Percentiles rank a stretch among this genome's conserved stretches.
Conservation (phyloP, 2,113 vertebrate species). For the Bucco capensis region DNA sequence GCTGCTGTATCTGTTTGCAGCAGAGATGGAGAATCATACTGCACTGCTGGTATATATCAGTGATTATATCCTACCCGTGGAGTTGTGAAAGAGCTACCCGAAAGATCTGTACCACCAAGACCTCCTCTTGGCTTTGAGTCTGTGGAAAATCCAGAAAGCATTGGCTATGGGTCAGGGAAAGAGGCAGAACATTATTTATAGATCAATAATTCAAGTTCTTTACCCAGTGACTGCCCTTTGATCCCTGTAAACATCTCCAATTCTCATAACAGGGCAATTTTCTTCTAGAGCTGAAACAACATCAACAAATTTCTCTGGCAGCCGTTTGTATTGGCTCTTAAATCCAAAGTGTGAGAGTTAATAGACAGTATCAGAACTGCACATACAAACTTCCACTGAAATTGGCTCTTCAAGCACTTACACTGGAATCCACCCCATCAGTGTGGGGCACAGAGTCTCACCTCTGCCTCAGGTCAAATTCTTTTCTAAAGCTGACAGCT, state of each 20-base stretch:
- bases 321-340: background rate
- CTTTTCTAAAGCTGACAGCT: background rate
- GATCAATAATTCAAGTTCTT: background rate
- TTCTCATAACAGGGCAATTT: background rate
- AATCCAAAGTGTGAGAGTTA: background rate
- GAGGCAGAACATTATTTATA: background rate
- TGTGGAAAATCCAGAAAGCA: rapidly evolving
- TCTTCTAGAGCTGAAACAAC: background rate
- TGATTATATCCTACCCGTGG: background rate
- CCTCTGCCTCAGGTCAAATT: background rate
- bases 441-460: background rate
- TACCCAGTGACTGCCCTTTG: background rate
- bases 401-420: background rate
- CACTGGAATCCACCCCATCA: background rate
- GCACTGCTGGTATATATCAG: background rate
- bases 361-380: background rate
- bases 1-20: background rate
- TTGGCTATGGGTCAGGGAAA: background rate
- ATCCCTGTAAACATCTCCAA: background rate
- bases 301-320: background rate
- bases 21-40: background rate
- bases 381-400: background rate
- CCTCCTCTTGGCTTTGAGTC: background rate
- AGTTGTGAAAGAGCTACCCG: background rate
- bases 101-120: background rate